These are phyloP conservation scores for Crossocerus cetratus DNA, from an alignment of 2,888 invertebrate genomes.

Conservation along the genomic window DNA sequence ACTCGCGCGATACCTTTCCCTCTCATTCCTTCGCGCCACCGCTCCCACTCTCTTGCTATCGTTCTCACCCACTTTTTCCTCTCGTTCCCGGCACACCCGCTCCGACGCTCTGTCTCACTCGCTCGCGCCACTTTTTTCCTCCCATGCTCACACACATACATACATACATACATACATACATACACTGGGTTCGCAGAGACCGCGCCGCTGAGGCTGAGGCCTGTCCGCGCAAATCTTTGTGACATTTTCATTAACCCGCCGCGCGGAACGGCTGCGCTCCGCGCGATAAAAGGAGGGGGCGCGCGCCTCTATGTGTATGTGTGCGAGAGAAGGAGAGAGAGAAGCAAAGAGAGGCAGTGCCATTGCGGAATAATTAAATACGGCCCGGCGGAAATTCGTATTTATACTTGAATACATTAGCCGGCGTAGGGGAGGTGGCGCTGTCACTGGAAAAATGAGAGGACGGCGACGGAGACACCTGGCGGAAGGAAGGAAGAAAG, in stretches of 20 bases:
- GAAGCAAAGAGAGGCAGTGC: slow-evolving; percentile 25
- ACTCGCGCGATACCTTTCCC: slow-evolving; percentile 20
- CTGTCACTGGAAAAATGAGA: background rate
- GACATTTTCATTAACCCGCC: slow-evolving; percentile 67
- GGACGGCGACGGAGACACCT: too few species aligned
- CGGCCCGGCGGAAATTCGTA: slow-evolving; percentile 62
- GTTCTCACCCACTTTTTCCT: slow-evolving; percentile 11
- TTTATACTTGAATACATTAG: slow-evolving; percentile 65
- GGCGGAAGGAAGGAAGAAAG: too few species aligned
- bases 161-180: too few species aligned
- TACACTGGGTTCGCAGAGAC: too few species aligned
- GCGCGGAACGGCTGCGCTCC: slow-evolving; percentile 19
- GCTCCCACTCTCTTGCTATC: background rate
- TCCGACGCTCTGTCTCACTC: too few species aligned
- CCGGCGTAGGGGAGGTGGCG: background rate
- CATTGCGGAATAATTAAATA: slow-evolving; percentile 64
- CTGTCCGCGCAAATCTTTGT: slow-evolving; percentile 61
- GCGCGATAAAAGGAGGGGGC: slow-evolving; percentile 21
- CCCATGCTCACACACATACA: too few species aligned
- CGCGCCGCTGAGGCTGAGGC: too few species aligned
- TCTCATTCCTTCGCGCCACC: background rate
- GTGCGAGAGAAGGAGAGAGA: slow-evolving; percentile 19
- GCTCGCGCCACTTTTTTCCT: too few species aligned
- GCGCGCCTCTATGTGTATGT: too few species aligned
- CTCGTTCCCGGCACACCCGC: slow-evolving; percentile 2